These are phyloP conservation scores for Strongylocentrotus purpuratus DNA, from an alignment of 35 echinoderm and acorn worm species.

Conservation along the genomic window DNA sequence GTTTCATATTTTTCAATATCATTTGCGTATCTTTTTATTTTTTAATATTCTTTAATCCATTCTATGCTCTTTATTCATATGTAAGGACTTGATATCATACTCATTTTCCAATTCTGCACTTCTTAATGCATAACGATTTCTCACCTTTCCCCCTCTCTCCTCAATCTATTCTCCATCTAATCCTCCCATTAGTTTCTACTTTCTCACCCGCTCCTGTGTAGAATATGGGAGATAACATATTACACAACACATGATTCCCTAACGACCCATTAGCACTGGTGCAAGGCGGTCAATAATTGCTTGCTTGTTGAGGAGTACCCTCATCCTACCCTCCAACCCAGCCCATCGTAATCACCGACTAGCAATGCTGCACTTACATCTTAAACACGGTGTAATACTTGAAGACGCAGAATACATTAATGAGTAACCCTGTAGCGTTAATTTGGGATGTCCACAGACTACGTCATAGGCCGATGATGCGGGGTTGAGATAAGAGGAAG, in stretches of 20 bases:
- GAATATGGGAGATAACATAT: not conserved
- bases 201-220: not conserved
- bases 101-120: not conserved
- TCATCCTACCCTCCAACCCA: not conserved
- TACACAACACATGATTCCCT: not conserved
- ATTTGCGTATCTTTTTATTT: not conserved
- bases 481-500: not conserved
- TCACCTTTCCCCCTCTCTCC: not conserved
- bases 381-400: not conserved
- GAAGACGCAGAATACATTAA: not conserved
- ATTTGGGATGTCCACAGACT: constrained; percentile 22
- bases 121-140: not conserved
- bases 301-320: not conserved
- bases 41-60: too few relatives aligned
- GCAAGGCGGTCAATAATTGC: not conserved
- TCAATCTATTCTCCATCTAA: not conserved
- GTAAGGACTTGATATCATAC: not conserved
- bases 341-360: not conserved
- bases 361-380: not conserved
- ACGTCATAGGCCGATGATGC: not conserved
- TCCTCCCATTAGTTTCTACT: not conserved
- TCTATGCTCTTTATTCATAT: too few relatives aligned
- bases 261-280: not conserved
- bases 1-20: not conserved
- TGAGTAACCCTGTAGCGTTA: constrained; percentile 29